phyloP scores from a whole-genome alignment of 2,888 invertebrate genomes.

The Mythimna loreyi region DNA sequence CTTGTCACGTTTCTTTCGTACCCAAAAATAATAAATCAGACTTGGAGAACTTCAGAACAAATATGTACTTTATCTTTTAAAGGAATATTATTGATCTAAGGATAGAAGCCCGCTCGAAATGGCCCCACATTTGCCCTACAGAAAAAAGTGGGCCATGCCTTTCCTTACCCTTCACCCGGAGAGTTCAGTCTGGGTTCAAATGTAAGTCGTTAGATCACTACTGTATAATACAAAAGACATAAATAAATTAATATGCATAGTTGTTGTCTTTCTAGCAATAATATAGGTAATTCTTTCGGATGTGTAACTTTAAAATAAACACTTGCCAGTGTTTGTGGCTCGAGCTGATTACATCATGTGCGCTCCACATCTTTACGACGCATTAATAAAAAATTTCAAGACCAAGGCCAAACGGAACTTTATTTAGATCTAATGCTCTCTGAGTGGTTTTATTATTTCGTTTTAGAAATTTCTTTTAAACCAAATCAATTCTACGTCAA shows the following conservation, averaged over 20 bases:
- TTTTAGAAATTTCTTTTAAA: conserved; percentile 21
- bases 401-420: conserved; percentile 52
- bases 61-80: conserved; percentile 24
- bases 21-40: conserved; percentile 27
- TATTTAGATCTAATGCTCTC: conserved; percentile 43
- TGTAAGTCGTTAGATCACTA: conserved; percentile 74
- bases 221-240: conserved; percentile 63
- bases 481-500: background rate
- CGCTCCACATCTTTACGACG: conserved; percentile 27
- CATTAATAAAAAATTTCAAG: conserved; percentile 43
- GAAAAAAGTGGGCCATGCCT: conserved; percentile 69
- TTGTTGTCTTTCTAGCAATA: conserved; percentile 32
- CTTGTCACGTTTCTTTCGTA: conserved; percentile 15
- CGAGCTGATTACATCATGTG: conserved; percentile 51
- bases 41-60: conserved; percentile 22
- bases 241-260: conserved; percentile 60
- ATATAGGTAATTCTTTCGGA: conserved; percentile 29
- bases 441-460: conserved; percentile 18
- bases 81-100: conserved; percentile 66
- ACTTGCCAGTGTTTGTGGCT: conserved; percentile 22
- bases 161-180: conserved; percentile 70
- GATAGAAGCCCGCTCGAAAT: conserved; percentile 45
- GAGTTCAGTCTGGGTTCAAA: conserved; percentile 73
- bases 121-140: conserved; percentile 58
- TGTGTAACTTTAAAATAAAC: conserved; percentile 38